Base-by-base conservation (phyloP, 2,797 vertebrate genomes). In the Psittacula echo region DNA sequence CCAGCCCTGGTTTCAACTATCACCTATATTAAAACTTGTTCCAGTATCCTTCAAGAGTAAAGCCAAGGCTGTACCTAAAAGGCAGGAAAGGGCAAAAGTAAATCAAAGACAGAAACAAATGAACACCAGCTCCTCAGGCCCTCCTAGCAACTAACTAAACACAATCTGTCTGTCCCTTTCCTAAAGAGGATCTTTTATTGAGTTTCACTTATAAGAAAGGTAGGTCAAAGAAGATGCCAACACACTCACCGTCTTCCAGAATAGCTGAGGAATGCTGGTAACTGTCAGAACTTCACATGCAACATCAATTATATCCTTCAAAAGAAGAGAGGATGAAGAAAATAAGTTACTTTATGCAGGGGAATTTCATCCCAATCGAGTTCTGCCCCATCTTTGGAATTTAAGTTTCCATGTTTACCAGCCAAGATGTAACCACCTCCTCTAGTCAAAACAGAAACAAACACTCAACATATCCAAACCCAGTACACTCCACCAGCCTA, bases 201-300 rank as follows among this genome's bases (percentile, higher is more conserved):
- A n/a, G 62, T 71, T 66, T 48, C 32, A 72, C 11, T 26, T 88
- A 34, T 3, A 72, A 80, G 54, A 50, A 90, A 72, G 42, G 51
- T 32, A 58, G 10, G 70, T n/a, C 65, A 70, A 85, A 91, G 30
- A 58, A 70, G 32, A 26, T 39, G 41, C 50, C 54, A 82, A 48
- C 39, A 62, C 20, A 96, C 99, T 98, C 96, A 99, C 99, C 45
- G 99, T 99, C 97, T 99, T 99, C 99, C 99, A 99, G 94, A 99
- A 99, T 44, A 99, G 98, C 95, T 99, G 99, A 23, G 99, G 99
- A 95, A 99, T 98, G 97, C 98, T 99, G 77, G 99, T 98, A 89
- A 99, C 98, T 85, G 99, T 98, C 50, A 99, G 98, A 60, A 99
- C 99, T 96, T 99, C 99, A 96, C 99, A 99, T 1, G 99, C 99